Evolutionary conservation across 2,888 invertebrate genomes (phyloP), one percentile per base, ranked within the genome.

Genomic region (Parasteatoda lunata): DNA sequence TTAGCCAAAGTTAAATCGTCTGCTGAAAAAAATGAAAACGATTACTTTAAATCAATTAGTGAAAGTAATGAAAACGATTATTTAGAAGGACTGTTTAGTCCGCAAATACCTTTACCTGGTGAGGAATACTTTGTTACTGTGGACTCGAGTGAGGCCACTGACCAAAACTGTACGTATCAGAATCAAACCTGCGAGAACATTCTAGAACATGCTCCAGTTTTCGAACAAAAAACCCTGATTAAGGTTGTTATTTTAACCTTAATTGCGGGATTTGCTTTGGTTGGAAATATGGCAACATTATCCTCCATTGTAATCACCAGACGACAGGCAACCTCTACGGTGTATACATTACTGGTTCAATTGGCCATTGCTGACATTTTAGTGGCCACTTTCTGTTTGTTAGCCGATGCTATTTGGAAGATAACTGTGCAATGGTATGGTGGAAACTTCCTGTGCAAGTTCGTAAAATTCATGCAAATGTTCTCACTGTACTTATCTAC

Each of bases 401-500:
- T 94, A 5, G 96, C 96, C 0, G 96, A 97, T 90, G 95, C 96
- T 0, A 94, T 95, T 0, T 97, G 96, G 96, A 91, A 90, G 59
- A 95, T 95, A 79, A 95, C 95, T 0, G 96, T 97, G 0, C 94
- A 95, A 88, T 97, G 96, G 96, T 92, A 94, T 75, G 96, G 95
- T n/a, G 96, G 96, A 3, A 95, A 96, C 90, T 91, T 94, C 8
- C 94, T 94, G 66, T 97, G 97, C 92, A 96, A 96, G 92, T 89
- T 96, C 77, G 95, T 96, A 90, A 97, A 96, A 92, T 95, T 95
- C 90, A 93, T 95, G 73, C 96, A 96, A 92, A 95, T 96, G 94
- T 96, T 96, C 91, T 95, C 96, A 77, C 93, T 97, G 79, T 96
- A 96, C 91, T 92, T 96, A 89, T 96, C 96, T 88, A 96, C 96